These are phyloP conservation scores for Sebastes diaconus DNA, from an alignment of 2,797 vertebrate genomes.

Conservation along the genomic window DNA sequence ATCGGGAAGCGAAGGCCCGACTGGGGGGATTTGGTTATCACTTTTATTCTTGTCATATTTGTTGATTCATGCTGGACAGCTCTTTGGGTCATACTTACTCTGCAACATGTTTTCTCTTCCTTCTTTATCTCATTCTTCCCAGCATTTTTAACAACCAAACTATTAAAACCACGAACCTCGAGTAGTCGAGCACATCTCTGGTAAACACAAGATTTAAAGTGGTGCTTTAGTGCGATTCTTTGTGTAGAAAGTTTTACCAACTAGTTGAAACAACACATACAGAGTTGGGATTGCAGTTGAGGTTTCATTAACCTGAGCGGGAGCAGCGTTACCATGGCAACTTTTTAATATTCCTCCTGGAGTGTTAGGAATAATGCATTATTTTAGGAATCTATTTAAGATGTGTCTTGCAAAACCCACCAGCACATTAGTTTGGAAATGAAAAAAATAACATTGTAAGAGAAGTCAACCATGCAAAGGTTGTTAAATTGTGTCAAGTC, in stretches of 20 bases:
- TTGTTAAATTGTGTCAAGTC: not conserved
- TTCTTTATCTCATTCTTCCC: not conserved
- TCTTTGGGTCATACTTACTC: not conserved
- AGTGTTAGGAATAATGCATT: not conserved
- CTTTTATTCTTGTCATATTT: not conserved
- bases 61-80: not conserved
- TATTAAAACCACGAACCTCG: not conserved
- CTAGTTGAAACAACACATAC: not conserved
- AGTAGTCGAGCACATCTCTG: no score
- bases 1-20: no score
- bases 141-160: not conserved
- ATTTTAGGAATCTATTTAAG: not conserved
- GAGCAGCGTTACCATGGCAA: conserved; percentile 13
- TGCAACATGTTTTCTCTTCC: not conserved
- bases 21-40: no score
- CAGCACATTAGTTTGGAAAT: not conserved
- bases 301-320: conserved; percentile 10
- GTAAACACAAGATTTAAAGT: no score
- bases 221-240: no score
- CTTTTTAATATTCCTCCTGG: not conserved
- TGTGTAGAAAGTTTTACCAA: no score
- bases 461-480: not conserved
- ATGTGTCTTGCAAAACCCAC: not conserved
- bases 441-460: not conserved
- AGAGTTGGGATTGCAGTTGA: not conserved